Evolutionary conservation across 2,888 invertebrate genomes (phyloP).

Genomic region (Galeopsomyia nigrocyanea): DNA sequence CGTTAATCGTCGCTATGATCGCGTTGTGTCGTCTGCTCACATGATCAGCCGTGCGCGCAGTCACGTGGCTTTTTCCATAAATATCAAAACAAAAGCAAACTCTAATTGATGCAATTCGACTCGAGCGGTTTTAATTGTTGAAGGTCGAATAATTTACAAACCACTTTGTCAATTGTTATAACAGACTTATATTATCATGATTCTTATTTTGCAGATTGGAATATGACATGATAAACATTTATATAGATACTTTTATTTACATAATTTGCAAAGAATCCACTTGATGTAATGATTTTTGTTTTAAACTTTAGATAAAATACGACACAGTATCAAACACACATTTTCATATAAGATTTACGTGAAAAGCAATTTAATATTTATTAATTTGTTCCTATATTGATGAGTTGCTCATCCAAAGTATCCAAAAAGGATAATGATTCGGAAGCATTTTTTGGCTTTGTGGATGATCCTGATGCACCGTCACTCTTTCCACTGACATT

Average conservation of each 20-base stretch:
- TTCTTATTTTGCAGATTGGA: not conserved
- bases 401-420: slow-evolving; percentile 38
- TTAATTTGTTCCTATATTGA: slow-evolving; percentile 46
- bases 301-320: slow-evolving; percentile 45
- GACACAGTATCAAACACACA: slow-evolving; percentile 42
- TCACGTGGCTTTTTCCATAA: slow-evolving; percentile 31
- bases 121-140: too few relatives aligned
- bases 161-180: not conserved
- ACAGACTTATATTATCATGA: not conserved
- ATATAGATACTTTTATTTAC: slow-evolving; percentile 48
- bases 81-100: slow-evolving; percentile 1
- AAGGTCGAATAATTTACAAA: too few relatives aligned
- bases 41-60: not conserved
- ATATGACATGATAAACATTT: slow-evolving; percentile 36
- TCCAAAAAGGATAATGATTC: slow-evolving; percentile 38
- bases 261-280: slow-evolving; percentile 20
- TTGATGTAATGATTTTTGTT: slow-evolving; percentile 7
- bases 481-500: slow-evolving; percentile 8
- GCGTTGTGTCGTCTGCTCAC: slow-evolving; percentile 36
- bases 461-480: slow-evolving; percentile 15
- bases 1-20: slow-evolving; percentile 14
- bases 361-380: slow-evolving; percentile 27
- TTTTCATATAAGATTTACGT: slow-evolving; percentile 12
- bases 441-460: slow-evolving; percentile 43
- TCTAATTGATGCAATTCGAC: not conserved